These are phyloP conservation scores for Macroteleia sp. DNA, from an alignment of 2,888 invertebrate genomes.

Conservation along the genomic window DNA sequence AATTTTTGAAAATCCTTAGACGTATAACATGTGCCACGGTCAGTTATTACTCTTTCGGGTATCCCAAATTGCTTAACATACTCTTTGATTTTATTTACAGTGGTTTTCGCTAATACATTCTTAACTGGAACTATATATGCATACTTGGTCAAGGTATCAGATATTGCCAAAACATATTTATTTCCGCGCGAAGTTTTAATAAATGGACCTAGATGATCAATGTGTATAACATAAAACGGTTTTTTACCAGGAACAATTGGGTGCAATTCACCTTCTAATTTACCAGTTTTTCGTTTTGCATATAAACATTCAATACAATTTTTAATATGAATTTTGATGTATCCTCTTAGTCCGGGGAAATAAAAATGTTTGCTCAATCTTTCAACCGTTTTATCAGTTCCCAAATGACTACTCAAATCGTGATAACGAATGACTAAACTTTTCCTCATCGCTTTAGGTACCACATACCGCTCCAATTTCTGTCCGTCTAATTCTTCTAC, in stretches of 20 bases:
- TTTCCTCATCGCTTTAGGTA: constrained; percentile 36
- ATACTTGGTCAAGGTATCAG: constrained; percentile 32
- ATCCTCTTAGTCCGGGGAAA: constrained; percentile 50
- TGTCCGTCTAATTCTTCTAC: background rate
- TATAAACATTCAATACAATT: constrained; percentile 64
- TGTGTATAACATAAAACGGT: constrained; percentile 62
- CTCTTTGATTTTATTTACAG: constrained; percentile 26
- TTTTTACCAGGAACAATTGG: constrained; percentile 63
- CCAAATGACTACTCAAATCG: constrained; percentile 47
- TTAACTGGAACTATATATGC: constrained; percentile 49
- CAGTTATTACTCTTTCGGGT: constrained; percentile 39
- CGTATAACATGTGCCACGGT: constrained; percentile 58
- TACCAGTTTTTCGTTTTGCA: constrained; percentile 40
- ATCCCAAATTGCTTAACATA: constrained; percentile 56
- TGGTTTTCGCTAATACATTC: constrained; percentile 9
- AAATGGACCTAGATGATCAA: constrained; percentile 64
- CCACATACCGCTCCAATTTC: constrained; percentile 23
- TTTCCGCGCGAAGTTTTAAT: background rate
- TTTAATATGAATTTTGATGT: constrained; percentile 52
- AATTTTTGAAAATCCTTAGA: constrained; percentile 38
- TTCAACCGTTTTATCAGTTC: constrained; percentile 34
- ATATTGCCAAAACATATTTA: background rate
- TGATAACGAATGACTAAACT: constrained; percentile 47
- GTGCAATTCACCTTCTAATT: constrained; percentile 61
- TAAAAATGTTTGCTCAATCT: constrained; percentile 43